A percentile compares a stretch with the other conserved stretches of the same genome.
phyloP scores from a whole-genome alignment of 2,113 vertebrate genomes.

The Ramphastos sulfuratus region DNA sequence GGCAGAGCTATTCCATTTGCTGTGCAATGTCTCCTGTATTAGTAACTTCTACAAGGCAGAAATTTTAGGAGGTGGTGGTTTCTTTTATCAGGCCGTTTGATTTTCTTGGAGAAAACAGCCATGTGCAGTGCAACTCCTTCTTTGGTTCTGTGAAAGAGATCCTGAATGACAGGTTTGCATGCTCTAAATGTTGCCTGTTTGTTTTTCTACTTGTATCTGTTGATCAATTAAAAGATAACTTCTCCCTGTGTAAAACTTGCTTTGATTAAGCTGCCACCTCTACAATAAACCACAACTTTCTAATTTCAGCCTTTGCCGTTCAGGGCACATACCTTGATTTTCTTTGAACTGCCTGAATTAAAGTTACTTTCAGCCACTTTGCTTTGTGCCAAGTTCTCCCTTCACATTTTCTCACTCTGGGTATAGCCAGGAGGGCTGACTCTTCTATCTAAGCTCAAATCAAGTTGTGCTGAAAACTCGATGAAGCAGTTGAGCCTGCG shows the following conservation, averaged over 20 bases:
- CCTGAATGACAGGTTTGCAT: neutral
- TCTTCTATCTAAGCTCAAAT: slow-evolving; percentile 18
- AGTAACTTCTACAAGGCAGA: slow-evolving; percentile 1
- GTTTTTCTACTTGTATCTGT: neutral
- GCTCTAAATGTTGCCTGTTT: neutral
- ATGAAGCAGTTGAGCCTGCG: neutral
- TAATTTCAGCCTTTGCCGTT: neutral
- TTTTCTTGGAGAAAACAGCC: neutral
- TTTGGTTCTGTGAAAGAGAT: neutral
- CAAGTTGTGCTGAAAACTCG: neutral
- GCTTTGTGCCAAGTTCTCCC: neutral
- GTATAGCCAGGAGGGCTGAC: slow-evolving; percentile 5
- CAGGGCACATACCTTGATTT: neutral
- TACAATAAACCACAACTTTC: neutral
- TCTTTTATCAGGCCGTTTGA: slow-evolving; percentile 8
- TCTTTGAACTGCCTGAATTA: neutral
- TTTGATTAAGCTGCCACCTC: neutral
- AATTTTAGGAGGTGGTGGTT: neutral
- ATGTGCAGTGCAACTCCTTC: neutral
- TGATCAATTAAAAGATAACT: slow-evolving; percentile 38
- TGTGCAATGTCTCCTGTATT: neutral
- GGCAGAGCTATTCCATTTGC: neutral
- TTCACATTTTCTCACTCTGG: neutral
- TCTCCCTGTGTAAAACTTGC: neutral
- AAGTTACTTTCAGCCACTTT: neutral